Conservation (phyloP, 2,888 invertebrate genomes). For the Hypomecis punctinalis region DNA sequence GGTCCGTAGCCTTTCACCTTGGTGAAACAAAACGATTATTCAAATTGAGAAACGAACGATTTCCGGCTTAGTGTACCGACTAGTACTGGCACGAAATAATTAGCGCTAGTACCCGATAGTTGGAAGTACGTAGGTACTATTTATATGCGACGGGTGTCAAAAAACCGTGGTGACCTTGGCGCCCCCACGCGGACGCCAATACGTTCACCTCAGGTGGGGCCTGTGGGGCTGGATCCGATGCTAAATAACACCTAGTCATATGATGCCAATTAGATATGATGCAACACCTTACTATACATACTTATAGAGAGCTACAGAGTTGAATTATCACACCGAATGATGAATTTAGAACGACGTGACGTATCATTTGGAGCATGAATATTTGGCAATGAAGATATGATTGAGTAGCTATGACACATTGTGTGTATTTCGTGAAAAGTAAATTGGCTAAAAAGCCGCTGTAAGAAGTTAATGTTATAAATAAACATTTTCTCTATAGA, state of each 20-base stretch:
- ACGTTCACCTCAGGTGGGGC: conserved; percentile 83
- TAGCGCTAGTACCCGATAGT: conserved; percentile 57
- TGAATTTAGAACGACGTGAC: conserved; percentile 12
- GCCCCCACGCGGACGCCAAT: conserved; percentile 79
- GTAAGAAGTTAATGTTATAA: conserved; percentile 11
- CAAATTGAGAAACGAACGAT: conserved; percentile 76
- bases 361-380: conserved; percentile 6
- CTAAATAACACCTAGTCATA: conserved; percentile 46
- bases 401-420: conserved; percentile 7
- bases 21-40: conserved; percentile 68
- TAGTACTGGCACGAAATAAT: conserved; percentile 68
- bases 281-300: conserved; percentile 32
- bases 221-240: conserved; percentile 63
- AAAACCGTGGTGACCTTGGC: conserved; percentile 82
- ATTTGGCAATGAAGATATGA: conserved; percentile 9
- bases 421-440: conserved; percentile 5
- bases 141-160: conserved; percentile 79
- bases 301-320: background rate
- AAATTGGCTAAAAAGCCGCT: conserved; percentile 14
- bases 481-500: conserved; percentile 16
- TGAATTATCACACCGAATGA: background rate
- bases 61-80: conserved; percentile 68
- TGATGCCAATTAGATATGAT: conserved; percentile 40
- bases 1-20: conserved; percentile 69
- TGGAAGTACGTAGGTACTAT: conserved; percentile 72